Percentiles rank a stretch among this genome's conserved stretches.
Evolutionary conservation across 1,140 invertebrate genomes (phyloP).

Genomic region (Mesaphorura yosii): DNA sequence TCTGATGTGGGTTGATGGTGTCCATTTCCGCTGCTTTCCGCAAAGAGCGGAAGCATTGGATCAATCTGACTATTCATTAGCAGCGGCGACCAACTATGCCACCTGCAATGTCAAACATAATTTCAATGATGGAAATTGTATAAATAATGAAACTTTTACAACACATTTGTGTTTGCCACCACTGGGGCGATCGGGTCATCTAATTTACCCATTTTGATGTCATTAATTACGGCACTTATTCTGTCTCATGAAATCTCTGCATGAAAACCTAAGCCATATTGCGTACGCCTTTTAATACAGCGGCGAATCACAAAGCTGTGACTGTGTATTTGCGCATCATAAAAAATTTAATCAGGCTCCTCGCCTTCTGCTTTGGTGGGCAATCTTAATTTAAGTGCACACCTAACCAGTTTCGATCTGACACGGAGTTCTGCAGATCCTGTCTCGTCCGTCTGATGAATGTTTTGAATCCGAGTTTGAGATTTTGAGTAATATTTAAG

Average conservation of each 20-base stretch:
- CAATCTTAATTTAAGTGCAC: no score
- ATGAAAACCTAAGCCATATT: not conserved
- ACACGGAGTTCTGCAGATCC: no score
- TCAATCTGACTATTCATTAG: conserved; percentile 5
- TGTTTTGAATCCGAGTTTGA: no score
- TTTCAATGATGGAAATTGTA: not conserved
- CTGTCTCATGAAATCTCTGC: not conserved
- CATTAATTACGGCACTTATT: not conserved
- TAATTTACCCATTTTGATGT: not conserved
- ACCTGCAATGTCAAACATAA: conserved; percentile 15
- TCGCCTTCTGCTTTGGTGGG: no score
- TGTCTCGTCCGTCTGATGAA: no score
- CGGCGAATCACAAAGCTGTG: no score
- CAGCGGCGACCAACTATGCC: conserved; percentile 25
- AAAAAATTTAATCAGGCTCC: no score
- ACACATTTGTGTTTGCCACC: not conserved
- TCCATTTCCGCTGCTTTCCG: not conserved
- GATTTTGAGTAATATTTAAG: no score
- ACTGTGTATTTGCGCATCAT: no score
- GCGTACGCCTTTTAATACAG: not conserved
- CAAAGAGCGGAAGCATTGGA: conserved; percentile 6
- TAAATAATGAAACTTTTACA: not conserved
- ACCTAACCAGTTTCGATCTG: no score
- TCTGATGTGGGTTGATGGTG: not conserved
- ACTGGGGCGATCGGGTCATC: not conserved